A percentile compares a stretch with the other conserved stretches of the same genome.
Evolutionary conservation across 2,797 vertebrate genomes (phyloP).

Genomic region (Channa striata): DNA sequence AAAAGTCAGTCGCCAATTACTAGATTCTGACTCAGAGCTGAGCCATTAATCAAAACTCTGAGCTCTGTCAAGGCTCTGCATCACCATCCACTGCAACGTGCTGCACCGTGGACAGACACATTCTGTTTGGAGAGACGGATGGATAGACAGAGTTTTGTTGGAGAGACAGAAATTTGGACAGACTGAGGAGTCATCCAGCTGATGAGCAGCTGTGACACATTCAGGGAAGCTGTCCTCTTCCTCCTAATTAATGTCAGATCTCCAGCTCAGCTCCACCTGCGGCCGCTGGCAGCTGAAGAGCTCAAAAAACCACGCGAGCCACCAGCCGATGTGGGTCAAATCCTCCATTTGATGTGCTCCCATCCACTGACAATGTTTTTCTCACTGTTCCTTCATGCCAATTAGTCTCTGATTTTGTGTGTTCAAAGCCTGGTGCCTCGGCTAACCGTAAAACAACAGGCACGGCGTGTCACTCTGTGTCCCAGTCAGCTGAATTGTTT

Average conservation of each 20-base stretch:
- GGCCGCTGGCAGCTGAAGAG: conserved; percentile 38
- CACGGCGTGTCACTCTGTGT: not conserved
- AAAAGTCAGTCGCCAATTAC: conserved; percentile 70
- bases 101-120: conserved; percentile 19
- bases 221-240: conserved; percentile 57
- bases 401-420: conserved; percentile 29
- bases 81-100: conserved; percentile 36
- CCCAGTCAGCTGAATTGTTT: not conserved
- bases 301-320: conserved; percentile 24
- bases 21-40: conserved; percentile 67
- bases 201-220: conserved; percentile 61
- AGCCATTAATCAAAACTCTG: conserved; percentile 76
- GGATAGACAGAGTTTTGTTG: conserved; percentile 32
- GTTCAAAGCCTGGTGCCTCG: conserved; percentile 4
- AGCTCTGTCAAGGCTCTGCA: conserved; percentile 57
- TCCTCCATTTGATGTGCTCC: conserved; percentile 43
- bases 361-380: conserved; percentile 32
- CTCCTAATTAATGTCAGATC: conserved; percentile 71
- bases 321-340: conserved; percentile 57
- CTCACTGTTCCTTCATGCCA: conserved; percentile 15
- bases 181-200: conserved; percentile 32
- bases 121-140: conserved; percentile 11
- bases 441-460: not conserved
- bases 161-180: conserved; percentile 27
- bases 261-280: conserved; percentile 60